Base-by-base conservation (phyloP, 2,797 vertebrate genomes). In the Silurus aristotelis region DNA sequence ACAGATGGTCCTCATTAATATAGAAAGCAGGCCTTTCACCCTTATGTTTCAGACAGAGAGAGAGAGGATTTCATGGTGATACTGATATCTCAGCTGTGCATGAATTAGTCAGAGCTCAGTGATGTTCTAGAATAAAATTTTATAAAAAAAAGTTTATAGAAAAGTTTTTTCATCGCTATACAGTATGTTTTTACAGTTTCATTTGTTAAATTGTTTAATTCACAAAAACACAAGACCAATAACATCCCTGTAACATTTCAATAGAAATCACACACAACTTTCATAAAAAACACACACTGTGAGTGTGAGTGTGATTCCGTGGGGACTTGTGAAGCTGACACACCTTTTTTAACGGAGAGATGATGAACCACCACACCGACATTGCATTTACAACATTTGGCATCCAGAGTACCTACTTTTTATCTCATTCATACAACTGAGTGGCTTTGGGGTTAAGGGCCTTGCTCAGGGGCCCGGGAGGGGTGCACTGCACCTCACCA, bases 1-100 rank as follows among this genome's bases (percentile, higher is more conserved):
- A 89, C 89, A 91, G 89, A 91, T 90, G 89, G 89, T 86, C 83
- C 89, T 91, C 89, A 90, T 91, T 90, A 91, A 90, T 89, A 89
- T 88, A 89, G 89, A 89, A 89, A 87, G 86, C 85, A 89, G 88
- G 84, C 85, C 87, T 88, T 86, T 89, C 87, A 89, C 84, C 89
- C 83, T 84, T 84, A 76, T 87, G 87, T 75, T 72, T 61, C 64
- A 81, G 86, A 88, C 86, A 84, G 25, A 68, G 81, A 84, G 81
- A 84, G 46, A 70, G 76, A 81, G 83, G 10, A 25, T 77, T 77
- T 77, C 38, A 77, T 58, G 73, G 22, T 60, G 58, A 63, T 25
- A 64, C 60, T 79, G 60, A 79, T 79, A 64, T 79, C 71, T 84
- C 67, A 70, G 75, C 67, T 89, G 84, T 87, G 87, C 84, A 90